phyloP scores from a whole-genome alignment of 2,797 vertebrate genomes.

The Tinamus major region DNA sequence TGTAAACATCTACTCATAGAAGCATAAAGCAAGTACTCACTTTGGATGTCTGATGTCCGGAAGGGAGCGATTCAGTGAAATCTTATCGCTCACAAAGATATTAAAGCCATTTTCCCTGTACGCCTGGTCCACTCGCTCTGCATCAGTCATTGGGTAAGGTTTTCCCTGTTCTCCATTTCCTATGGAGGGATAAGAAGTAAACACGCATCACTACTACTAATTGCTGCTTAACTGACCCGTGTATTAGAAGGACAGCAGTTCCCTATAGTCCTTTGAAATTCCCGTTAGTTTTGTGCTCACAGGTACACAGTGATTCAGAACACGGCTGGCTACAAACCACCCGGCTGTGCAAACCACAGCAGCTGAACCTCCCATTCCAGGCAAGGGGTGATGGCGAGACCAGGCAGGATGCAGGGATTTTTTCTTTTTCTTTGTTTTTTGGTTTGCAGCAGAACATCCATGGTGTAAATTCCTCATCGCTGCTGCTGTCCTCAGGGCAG shows the following conservation, averaged over 20 bases:
- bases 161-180: constrained; percentile 94
- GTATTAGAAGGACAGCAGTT: not conserved
- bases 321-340: constrained; percentile 15
- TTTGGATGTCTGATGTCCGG: constrained; percentile 94
- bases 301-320: not conserved
- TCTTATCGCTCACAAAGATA: constrained; percentile 94
- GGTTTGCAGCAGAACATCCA: not conserved
- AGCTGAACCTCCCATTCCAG: not conserved
- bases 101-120: constrained; percentile 98
- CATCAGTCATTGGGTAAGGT: constrained; percentile 88
- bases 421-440: not conserved
- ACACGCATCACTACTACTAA: constrained; percentile 37
- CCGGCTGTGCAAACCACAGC: not conserved
- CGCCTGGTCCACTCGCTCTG: constrained; percentile 91
- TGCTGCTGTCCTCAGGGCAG: constrained; percentile 25
- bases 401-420: not conserved
- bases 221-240: constrained; percentile 16
- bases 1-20: not conserved
- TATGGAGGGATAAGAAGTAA: constrained; percentile 68
- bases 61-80: constrained; percentile 94
- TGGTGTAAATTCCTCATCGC: not conserved
- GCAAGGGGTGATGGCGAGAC: not conserved
- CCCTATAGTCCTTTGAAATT: not conserved
- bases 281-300: not conserved
- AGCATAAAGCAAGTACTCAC: constrained; percentile 81